Evolutionary conservation across 2,888 invertebrate genomes (phyloP).

Genomic region (Corbicula japonica): DNA sequence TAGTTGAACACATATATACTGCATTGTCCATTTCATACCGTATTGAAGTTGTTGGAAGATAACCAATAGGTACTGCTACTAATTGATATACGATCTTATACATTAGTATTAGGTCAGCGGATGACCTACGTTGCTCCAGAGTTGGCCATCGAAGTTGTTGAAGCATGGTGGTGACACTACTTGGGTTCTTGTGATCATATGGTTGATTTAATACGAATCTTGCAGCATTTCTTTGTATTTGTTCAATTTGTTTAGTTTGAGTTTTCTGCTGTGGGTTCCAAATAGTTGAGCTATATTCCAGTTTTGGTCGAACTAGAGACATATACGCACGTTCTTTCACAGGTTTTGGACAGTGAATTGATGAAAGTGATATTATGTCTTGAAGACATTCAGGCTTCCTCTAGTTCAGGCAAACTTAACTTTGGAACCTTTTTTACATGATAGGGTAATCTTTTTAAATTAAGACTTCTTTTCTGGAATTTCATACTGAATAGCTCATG

Average conservation of each 20-base stretch:
- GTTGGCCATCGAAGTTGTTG: constrained; percentile 2
- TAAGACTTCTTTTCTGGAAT: too few relatives aligned
- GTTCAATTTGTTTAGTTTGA: constrained; percentile 7
- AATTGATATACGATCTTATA: constrained; percentile 11
- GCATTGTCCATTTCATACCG: too few relatives aligned
- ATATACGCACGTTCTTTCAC: constrained; percentile 13
- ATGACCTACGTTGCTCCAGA: neutral
- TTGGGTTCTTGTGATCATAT: constrained; percentile 4
- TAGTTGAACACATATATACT: too few relatives aligned
- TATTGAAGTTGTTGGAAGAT: too few relatives aligned
- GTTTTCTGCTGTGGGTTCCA: constrained; percentile 9
- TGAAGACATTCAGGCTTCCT: too few relatives aligned
- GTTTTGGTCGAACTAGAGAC: constrained; percentile 16
- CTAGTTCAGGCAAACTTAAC: too few relatives aligned
- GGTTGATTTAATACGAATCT: constrained; percentile 8
- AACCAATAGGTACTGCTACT: constrained; percentile 4
- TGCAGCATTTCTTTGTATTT: constrained; percentile 22
- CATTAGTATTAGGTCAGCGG: neutral
- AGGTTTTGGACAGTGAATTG: neutral
- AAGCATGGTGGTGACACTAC: neutral
- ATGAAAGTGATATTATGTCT: too few relatives aligned
- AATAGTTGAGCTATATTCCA: constrained; percentile 12
- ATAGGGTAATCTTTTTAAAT: too few relatives aligned
- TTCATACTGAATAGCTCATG: too few relatives aligned
- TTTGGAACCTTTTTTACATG: too few relatives aligned